phyloP scores from a whole-genome alignment of 2,797 vertebrate species.

The Amblyopsis hoosieri region DNA sequence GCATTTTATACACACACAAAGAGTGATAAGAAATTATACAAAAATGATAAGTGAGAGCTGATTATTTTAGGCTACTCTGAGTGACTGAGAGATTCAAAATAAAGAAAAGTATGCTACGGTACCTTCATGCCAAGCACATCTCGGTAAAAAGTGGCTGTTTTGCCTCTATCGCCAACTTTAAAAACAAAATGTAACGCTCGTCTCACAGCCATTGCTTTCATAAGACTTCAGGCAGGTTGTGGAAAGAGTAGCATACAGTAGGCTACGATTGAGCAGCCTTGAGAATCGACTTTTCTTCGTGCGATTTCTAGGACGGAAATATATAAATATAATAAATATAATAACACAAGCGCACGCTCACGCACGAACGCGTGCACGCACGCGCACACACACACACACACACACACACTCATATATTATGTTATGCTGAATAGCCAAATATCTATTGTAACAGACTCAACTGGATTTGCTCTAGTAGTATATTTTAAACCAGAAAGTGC shows the following conservation, averaged over 20 bases:
- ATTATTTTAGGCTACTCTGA: background rate
- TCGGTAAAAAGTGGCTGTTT: conserved; percentile 85
- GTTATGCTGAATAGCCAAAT: too few species aligned
- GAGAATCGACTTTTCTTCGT: conserved; percentile 50
- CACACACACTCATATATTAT: too few species aligned
- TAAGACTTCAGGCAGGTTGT: background rate
- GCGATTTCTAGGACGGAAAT: conserved; percentile 12
- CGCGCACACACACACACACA: too few species aligned
- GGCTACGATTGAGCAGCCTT: conserved; percentile 40
- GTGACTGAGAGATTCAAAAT: background rate
- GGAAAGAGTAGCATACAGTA: too few species aligned
- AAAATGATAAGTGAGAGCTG: background rate
- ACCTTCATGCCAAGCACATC: conserved; percentile 94
- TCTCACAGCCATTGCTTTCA: conserved; percentile 67
- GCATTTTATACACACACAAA: background rate
- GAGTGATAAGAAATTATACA: conserved; percentile 12
- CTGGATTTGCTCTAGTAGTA: too few species aligned
- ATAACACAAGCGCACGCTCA: too few species aligned
- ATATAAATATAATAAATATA: background rate
- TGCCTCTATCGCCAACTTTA: conserved; percentile 88
- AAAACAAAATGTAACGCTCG: conserved; percentile 92
- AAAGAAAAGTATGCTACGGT: conserved; percentile 68
- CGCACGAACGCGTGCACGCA: too few species aligned
- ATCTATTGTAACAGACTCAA: too few species aligned
- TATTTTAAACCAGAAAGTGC: too few species aligned